A percentile compares a stretch with the other conserved stretches of the same genome.
Evolutionary conservation across 92 coral and sea anemone genomes (phyloP).

Genomic region (Porites rus): DNA sequence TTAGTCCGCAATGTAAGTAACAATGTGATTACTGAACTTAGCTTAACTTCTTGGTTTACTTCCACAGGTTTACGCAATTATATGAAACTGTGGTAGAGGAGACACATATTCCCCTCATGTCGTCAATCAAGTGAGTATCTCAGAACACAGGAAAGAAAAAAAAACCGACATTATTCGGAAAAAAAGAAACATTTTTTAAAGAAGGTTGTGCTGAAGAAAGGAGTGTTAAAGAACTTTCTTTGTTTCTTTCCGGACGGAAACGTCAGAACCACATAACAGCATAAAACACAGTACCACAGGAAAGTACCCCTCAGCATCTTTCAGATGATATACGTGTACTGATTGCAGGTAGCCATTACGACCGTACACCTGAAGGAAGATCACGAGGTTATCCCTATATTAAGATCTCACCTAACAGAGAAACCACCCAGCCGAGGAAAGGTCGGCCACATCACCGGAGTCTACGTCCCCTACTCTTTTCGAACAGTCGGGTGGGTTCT

Average conservation of each 20-base stretch:
- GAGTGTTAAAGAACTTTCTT: neutral
- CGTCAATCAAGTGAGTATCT: constrained; percentile 91
- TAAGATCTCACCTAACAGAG: too few relatives aligned
- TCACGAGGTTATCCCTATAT: too few relatives aligned
- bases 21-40: neutral
- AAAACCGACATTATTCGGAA: too few relatives aligned
- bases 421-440: too few relatives aligned
- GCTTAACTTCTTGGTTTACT: neutral
- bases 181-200: too few relatives aligned
- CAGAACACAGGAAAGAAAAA: neutral
- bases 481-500: too few relatives aligned
- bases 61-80: constrained; percentile 80
- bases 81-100: constrained; percentile 88
- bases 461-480: too few relatives aligned
- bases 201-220: neutral
- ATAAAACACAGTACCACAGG: neutral
- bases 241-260: neutral
- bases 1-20: too few relatives aligned
- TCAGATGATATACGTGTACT: neutral
- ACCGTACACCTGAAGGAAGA: too few relatives aligned
- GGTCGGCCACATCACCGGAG: too few relatives aligned
- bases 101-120: constrained; percentile 88
- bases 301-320: neutral
- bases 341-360: too few relatives aligned
- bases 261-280: neutral